Evolutionary conservation across 2,113 vertebrate species (phyloP).

Genomic region (Pyrgilauda ruficollis): DNA sequence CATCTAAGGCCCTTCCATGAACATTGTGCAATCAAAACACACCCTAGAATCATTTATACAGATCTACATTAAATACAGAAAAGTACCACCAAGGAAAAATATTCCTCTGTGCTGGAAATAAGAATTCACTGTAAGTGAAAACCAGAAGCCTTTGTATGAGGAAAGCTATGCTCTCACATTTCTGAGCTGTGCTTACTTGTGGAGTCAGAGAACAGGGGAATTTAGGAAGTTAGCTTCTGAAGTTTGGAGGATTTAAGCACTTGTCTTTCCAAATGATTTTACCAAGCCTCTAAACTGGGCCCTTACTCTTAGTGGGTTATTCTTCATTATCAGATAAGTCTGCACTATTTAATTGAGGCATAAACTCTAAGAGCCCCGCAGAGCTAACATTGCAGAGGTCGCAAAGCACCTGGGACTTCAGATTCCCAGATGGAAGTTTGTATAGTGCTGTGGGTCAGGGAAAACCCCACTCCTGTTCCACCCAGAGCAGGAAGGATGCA

Average conservation of each 20-base stretch:
- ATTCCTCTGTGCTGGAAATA: background rate
- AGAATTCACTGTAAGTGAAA: background rate
- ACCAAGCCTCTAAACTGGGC: background rate
- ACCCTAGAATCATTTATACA: background rate
- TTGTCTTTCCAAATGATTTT: background rate
- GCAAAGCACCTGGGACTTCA: background rate
- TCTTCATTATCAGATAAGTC: background rate
- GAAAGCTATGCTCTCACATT: background rate
- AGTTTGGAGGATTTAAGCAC: background rate
- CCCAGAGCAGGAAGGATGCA: background rate
- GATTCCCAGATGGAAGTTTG: background rate
- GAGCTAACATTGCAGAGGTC: background rate
- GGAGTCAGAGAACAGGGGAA: background rate
- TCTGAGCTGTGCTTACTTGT: background rate
- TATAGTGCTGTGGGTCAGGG: rapidly evolving
- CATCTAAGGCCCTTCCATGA: background rate
- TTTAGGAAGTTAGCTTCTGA: background rate
- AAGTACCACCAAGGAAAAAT: background rate
- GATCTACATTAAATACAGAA: background rate
- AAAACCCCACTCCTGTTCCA: rapidly evolving
- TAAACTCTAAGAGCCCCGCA: background rate
- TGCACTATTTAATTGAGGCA: background rate
- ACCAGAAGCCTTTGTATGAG: background rate
- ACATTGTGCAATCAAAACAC: background rate
- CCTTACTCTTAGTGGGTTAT: background rate